Conservation (phyloP, 2,797 vertebrate species). For the Manis pentadactyla region DNA sequence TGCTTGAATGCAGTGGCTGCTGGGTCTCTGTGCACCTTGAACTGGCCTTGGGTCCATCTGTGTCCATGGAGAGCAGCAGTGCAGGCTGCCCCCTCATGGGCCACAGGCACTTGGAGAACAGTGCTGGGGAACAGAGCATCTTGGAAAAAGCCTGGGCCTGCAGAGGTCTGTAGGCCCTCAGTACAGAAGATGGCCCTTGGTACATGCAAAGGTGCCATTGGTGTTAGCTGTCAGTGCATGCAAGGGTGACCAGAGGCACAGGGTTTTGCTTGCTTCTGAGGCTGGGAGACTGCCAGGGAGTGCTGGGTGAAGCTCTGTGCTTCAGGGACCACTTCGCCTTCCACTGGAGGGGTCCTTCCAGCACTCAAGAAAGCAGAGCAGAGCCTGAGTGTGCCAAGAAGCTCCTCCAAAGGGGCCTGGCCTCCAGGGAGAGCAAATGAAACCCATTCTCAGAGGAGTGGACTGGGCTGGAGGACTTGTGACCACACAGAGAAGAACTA, state of each 20-base stretch:
- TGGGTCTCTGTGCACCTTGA: not conserved
- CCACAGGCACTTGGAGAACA: not conserved
- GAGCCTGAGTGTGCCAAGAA: not conserved
- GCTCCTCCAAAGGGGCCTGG: not conserved
- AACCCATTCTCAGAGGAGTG: no score
- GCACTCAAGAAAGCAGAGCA: not conserved
- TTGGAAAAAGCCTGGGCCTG: not conserved
- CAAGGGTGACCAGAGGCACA: not conserved
- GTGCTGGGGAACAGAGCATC: rapidly evolving
- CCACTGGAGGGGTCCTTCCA: not conserved
- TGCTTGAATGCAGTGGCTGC: no score
- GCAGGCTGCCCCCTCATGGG: rapidly evolving
- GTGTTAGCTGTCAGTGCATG: not conserved
- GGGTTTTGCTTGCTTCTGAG: not conserved
- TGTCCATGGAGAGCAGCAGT: not conserved
- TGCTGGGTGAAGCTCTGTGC: not conserved
- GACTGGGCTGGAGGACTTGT: not conserved
- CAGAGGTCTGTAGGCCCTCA: not conserved
- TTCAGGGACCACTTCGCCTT: not conserved
- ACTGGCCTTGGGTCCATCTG: not conserved
- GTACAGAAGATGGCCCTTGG: not conserved
- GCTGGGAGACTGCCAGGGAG: not conserved
- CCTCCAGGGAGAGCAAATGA: no score
- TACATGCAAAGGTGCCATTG: not conserved
- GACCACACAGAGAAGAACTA: not conserved